Evolutionary conservation across 2,797 vertebrate genomes (phyloP).

Genomic region (Macrochelys suwanniensis): DNA sequence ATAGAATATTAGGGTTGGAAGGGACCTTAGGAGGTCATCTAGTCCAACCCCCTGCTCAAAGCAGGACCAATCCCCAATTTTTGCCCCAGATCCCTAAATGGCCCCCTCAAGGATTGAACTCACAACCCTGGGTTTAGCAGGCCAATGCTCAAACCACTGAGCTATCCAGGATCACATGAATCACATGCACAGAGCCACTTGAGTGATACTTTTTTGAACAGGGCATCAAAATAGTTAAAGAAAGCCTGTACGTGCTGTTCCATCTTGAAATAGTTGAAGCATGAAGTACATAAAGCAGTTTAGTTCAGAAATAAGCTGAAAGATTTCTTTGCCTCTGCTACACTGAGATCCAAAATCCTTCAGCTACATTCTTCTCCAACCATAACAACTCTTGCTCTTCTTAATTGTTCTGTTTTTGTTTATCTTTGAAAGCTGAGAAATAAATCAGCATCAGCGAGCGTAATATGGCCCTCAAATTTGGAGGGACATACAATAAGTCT

Average conservation of each 20-base stretch:
- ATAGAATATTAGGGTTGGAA: no score
- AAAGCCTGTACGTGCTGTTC: not conserved
- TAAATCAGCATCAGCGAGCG: constrained; percentile 18
- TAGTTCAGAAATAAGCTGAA: not conserved
- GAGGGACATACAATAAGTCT: not conserved
- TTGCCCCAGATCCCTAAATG: no score
- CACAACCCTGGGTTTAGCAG: no score
- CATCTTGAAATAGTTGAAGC: not conserved
- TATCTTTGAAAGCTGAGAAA: constrained; percentile 35
- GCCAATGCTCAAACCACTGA: no score
- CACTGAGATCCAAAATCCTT: not conserved
- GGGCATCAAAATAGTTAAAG: not conserved
- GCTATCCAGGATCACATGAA: not conserved
- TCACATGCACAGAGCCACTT: not conserved
- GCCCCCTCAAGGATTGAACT: no score
- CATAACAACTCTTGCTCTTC: not conserved
- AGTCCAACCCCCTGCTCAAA: no score
- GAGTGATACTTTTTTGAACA: not conserved
- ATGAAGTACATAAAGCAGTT: constrained; percentile 7
- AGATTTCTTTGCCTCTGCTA: not conserved
- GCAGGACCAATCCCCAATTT: no score
- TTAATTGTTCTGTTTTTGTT: constrained; percentile 8
- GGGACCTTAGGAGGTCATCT: no score
- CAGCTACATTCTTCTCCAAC: not conserved
- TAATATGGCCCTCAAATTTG: constrained; percentile 1